Conservation (phyloP, 2,797 vertebrate genomes). For the Takifugu ocellatus region DNA sequence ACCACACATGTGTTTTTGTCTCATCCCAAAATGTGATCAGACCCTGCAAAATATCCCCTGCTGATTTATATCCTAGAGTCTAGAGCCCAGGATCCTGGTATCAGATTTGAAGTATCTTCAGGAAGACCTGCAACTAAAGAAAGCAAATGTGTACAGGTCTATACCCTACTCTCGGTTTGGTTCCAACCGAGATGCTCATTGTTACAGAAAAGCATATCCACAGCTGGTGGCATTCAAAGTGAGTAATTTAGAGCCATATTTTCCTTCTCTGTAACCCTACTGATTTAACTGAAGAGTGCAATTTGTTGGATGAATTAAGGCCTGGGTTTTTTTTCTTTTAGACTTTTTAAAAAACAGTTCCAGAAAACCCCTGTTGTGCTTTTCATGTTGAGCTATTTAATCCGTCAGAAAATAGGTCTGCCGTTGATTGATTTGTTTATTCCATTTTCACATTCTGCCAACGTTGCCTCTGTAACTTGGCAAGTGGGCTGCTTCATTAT, state of each 20-base stretch:
- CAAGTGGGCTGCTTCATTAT: not conserved
- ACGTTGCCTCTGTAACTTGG: not conserved
- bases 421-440: too few relatives aligned
- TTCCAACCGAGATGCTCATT: constrained; percentile 78
- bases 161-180: constrained; percentile 75
- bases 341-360: not conserved
- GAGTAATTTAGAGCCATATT: constrained; percentile 5
- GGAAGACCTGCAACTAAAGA: constrained; percentile 74
- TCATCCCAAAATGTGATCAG: not conserved
- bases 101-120: constrained; percentile 70
- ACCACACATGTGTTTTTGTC: not conserved
- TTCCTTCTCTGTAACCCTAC: not conserved
- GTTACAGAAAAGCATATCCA: constrained; percentile 78
- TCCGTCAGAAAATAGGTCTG: not conserved
- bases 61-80: constrained; percentile 42
- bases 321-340: too few relatives aligned
- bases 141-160: constrained; percentile 70
- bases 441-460: too few relatives aligned
- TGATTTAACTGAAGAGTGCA: not conserved
- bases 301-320: not conserved
- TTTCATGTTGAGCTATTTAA: not conserved
- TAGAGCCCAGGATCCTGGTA: constrained; percentile 43
- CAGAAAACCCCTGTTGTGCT: not conserved
- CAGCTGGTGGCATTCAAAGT: constrained; percentile 75
- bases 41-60: not conserved